Conservation (phyloP, 2,888 invertebrate species). For the Drosophila recens region DNA sequence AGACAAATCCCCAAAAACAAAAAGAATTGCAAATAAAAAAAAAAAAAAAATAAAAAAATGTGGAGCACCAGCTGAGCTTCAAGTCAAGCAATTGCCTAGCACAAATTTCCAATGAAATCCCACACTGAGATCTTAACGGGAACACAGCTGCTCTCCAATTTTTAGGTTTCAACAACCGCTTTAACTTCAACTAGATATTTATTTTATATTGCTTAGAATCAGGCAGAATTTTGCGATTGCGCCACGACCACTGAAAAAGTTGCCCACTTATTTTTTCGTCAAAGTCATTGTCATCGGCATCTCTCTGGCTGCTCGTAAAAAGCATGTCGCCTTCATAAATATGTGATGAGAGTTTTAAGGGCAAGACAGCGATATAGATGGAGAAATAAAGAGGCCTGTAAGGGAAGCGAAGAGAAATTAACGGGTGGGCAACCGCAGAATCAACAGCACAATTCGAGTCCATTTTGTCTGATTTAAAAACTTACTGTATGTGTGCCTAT, state of each 20-base stretch:
- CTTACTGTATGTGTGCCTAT: slow-evolving; percentile 22
- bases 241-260: slow-evolving; percentile 12
- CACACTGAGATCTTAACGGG: slow-evolving; percentile 10
- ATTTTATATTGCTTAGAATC: slow-evolving; percentile 11
- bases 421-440: slow-evolving; percentile 26
- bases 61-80: slow-evolving; percentile 52
- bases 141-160: slow-evolving; percentile 31
- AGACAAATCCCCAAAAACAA: not conserved
- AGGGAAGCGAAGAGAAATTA: not conserved
- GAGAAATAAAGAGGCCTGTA: slow-evolving; percentile 13
- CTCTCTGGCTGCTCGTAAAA: slow-evolving; percentile 50
- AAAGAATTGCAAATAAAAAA: slow-evolving; percentile 2
- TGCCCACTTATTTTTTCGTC: slow-evolving; percentile 7
- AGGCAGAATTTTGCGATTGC: slow-evolving; percentile 19
- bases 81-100: slow-evolving; percentile 48
- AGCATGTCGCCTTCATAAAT: slow-evolving; percentile 72
- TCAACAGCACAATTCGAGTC: slow-evolving; percentile 36
- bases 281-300: slow-evolving; percentile 56
- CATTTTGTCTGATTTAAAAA: slow-evolving; percentile 53
- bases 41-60: not conserved
- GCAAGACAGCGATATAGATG: slow-evolving; percentile 1
- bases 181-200: not conserved
- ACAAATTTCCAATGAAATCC: slow-evolving; percentile 47
- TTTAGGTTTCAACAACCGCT: not conserved
- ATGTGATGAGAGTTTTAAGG: slow-evolving; percentile 61